Evolutionary conservation across 2,113 vertebrate species (phyloP).

Genomic region (Sclerurus mexicanus): DNA sequence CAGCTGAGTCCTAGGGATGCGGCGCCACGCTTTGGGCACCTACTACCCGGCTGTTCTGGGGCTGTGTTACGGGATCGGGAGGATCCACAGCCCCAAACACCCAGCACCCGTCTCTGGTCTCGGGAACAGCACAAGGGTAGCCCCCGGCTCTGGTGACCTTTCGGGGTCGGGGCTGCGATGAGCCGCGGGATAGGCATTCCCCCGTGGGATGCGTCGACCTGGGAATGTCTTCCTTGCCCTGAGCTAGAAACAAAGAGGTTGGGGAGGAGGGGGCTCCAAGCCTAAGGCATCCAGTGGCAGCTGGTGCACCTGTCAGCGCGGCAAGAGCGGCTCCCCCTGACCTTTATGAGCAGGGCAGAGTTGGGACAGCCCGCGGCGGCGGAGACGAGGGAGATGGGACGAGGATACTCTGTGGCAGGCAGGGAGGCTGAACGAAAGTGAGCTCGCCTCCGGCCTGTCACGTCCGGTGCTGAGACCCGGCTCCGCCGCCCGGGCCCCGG

Average conservation of each 20-base stretch:
- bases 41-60: background rate
- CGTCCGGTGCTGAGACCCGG: background rate
- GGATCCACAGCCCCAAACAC: background rate
- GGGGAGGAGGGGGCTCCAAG: background rate
- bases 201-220: background rate
- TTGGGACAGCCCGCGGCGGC: background rate
- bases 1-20: background rate
- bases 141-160: background rate
- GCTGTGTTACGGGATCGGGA: too few relatives aligned
- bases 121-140: background rate
- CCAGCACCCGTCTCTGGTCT: background rate
- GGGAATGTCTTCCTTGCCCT: background rate
- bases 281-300: background rate
- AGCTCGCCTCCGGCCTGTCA: background rate
- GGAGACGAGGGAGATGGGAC: background rate
- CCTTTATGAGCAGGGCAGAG: background rate
- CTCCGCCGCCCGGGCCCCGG: too few relatives aligned
- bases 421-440: background rate
- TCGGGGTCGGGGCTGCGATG: background rate
- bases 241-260: background rate
- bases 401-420: background rate
- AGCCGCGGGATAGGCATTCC: background rate
- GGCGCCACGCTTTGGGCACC: background rate
- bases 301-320: conserved; percentile 41
- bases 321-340: background rate